Evolutionary conservation across 2,113 vertebrate genomes (phyloP).

Genomic region (Nothocercus julius): DNA sequence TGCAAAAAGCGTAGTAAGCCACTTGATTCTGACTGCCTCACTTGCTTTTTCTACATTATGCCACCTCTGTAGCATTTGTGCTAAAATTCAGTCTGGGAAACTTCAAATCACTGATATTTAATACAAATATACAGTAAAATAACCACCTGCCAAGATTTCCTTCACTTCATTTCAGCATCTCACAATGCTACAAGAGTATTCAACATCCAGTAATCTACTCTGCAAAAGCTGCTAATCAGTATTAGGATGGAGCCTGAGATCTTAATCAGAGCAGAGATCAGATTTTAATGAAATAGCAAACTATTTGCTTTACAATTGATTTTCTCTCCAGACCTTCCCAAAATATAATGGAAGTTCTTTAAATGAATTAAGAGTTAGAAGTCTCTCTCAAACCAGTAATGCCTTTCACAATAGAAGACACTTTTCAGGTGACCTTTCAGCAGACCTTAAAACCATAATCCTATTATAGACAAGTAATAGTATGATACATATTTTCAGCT

Average conservation of each 20-base stretch:
- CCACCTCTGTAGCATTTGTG: background rate
- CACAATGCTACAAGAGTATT: background rate
- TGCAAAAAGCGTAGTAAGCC: rapidly evolving
- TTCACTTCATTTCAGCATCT: background rate
- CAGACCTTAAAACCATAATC: background rate
- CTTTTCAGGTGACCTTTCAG: background rate
- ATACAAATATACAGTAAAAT: background rate
- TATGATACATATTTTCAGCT: background rate
- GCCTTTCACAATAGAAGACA: background rate
- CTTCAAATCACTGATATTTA: background rate
- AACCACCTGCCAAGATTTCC: background rate
- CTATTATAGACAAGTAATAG: background rate
- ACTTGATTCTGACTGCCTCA: background rate
- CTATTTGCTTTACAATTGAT: background rate
- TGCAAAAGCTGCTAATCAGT: background rate
- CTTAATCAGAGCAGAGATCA: background rate
- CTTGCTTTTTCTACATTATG: background rate
- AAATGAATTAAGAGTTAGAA: background rate
- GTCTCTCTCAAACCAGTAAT: background rate
- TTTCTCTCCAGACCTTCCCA: background rate
- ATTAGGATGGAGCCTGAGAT: background rate
- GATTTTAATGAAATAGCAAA: background rate
- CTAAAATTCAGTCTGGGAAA: background rate
- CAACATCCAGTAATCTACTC: background rate
- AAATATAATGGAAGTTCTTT: background rate